phyloP scores from a whole-genome alignment of 2,888 invertebrate species.

The Lepidochitona cinerea region DNA sequence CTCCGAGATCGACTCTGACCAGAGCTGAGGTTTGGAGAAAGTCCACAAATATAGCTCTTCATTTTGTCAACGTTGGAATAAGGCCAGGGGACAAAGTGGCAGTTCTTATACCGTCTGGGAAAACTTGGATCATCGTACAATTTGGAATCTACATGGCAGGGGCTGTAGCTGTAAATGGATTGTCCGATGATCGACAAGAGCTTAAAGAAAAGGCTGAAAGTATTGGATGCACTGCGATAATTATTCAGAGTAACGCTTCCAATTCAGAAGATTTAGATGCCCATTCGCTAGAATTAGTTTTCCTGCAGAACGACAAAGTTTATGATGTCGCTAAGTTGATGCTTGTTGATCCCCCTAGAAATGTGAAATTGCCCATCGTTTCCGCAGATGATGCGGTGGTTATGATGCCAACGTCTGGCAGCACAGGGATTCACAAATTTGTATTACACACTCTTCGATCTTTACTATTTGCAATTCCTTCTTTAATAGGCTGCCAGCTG shows the following conservation, averaged over 20 bases:
- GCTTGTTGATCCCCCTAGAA: background rate
- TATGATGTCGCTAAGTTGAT: background rate
- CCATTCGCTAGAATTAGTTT: background rate
- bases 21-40: background rate
- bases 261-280: background rate
- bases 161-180: background rate
- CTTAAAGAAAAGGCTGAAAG: background rate
- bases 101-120: background rate
- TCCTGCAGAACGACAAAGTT: background rate
- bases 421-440: constrained; percentile 16
- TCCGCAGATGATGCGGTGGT: constrained; percentile 10
- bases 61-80: background rate
- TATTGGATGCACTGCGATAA: background rate
- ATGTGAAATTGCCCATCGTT: background rate
- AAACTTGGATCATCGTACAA: background rate
- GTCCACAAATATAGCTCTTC: background rate
- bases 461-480: background rate
- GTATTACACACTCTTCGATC: background rate
- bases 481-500: background rate
- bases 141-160: background rate
- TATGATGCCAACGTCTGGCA: constrained; percentile 14
- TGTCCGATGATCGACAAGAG: background rate
- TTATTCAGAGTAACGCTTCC: background rate
- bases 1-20: background rate
- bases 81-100: constrained; percentile 1